Base-by-base conservation (phyloP, 2,888 invertebrate species). In the Danaus chrysippus region DNA sequence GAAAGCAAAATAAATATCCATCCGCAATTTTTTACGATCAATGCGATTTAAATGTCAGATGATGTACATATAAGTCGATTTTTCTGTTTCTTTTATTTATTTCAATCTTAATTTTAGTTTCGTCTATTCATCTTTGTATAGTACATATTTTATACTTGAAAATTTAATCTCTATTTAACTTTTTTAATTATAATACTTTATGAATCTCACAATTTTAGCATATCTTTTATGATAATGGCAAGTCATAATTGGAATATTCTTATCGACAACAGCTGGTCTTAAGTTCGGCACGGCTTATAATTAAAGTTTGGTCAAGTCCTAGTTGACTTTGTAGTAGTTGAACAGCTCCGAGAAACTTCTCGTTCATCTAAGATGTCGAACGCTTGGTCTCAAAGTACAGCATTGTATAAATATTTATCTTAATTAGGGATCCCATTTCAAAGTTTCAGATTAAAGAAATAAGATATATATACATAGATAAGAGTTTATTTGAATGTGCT, bases 251-350 rank as follows among this genome's bases (percentile, higher is more conserved):
- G 17, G 17, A 49, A 49, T 17, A 49, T 49, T 49, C 2, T 17
- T 17, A 17, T 49, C 17, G 49, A 49, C 17, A 49, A 49, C 15
- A 17, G 49, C n/a, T 17, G 17, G 11, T 17, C 15, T 49, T 75
- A 82, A 84, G 78, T 86, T 83, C 70, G 69, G 74, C 77, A 81
- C 81, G 82, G 83, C 85, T 87, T 86, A 88, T 90, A 89, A 90
- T 89, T 90, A 89, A 89, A 87, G 79, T 86, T 75, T 73, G 85
- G 82, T 85, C 86, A 86, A 86, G 80, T 84, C 77, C 68, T 77
- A 76, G 81, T 79, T 79, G 82, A 84, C 84, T 83, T 80, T 76
- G 75, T 70, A 76, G 76, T 82, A 81, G 79, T 81, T 79, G 73
- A 74, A 74, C 73, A 74, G 72, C 74, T 76, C 75, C 69, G 69